Evolutionary conservation across 2,797 vertebrate genomes (phyloP).

Genomic region (Crocidura indochinensis): DNA sequence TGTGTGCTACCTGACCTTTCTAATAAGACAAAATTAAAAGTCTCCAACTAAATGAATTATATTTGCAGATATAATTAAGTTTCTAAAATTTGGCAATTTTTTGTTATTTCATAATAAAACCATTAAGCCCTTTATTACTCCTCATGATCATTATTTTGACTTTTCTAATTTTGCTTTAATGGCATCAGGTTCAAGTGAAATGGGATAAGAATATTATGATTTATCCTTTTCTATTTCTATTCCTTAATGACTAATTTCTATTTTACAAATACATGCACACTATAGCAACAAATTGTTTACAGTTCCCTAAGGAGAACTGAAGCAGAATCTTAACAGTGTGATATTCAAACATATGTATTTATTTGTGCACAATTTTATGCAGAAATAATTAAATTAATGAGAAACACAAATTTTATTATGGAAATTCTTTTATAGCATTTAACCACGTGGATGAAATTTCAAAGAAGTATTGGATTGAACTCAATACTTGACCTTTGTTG

Average conservation of each 20-base stretch:
- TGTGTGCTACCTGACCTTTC: slow-evolving; percentile 11
- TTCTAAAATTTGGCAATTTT: background rate
- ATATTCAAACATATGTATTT: background rate
- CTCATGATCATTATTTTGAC: background rate
- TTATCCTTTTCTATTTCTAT: slow-evolving; percentile 53
- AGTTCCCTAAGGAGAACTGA: no score
- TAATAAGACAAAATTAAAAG: slow-evolving; percentile 57
- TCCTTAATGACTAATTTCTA: background rate
- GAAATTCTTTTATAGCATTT: background rate
- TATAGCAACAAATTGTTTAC: no score
- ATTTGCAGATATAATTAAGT: slow-evolving; percentile 39
- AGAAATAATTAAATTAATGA: background rate
- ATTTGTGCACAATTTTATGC: no score
- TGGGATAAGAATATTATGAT: background rate
- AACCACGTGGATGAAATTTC: background rate
- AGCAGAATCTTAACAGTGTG: slow-evolving; percentile 16
- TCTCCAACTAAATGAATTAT: slow-evolving; percentile 2
- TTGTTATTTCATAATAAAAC: slow-evolving; percentile 66
- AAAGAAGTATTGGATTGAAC: background rate
- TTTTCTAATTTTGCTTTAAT: slow-evolving; percentile 66
- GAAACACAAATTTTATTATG: background rate
- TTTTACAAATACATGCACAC: background rate
- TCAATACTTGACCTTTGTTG: background rate
- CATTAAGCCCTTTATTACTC: slow-evolving; percentile 1
- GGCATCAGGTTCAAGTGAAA: slow-evolving; percentile 26